phyloP scores from a whole-genome alignment of 2,888 invertebrate species.

The Caenorhabditis uteleia region DNA sequence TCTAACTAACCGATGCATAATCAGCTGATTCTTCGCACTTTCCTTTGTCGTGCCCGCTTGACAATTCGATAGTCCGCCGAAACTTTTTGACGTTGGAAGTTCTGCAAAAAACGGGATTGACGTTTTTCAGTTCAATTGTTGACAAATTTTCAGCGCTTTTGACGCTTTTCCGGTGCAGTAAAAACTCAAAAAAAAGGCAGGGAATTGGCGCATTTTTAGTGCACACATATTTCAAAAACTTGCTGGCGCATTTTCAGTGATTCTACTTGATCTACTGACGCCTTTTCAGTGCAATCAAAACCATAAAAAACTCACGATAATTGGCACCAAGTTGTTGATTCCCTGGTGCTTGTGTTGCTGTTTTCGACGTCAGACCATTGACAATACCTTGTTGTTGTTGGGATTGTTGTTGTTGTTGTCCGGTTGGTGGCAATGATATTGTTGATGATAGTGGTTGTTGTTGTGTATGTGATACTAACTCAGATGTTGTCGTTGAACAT shows the following conservation, averaged over 20 bases:
- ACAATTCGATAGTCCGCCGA: constrained; percentile 22
- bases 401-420: constrained; percentile 5
- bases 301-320: constrained; percentile 1
- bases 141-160: neutral
- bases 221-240: neutral
- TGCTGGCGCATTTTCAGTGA: too few relatives aligned
- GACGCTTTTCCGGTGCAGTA: neutral
- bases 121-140: neutral
- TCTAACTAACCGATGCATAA: constrained; percentile 51
- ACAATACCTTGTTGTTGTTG: constrained; percentile 4
- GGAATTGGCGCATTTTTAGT: too few relatives aligned
- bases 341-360: neutral
- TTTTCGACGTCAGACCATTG: too few relatives aligned
- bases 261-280: too few relatives aligned
- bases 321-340: neutral
- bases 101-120: neutral
- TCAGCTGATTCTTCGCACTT: constrained; percentile 49
- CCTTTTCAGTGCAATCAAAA: too few relatives aligned
- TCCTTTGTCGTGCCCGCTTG: constrained; percentile 22
- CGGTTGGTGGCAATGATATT: constrained; percentile 4
- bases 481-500: constrained; percentile 44
- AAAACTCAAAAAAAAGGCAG: neutral
- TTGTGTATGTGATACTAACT: constrained; percentile 16
- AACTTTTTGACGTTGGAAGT: constrained; percentile 33
- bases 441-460: constrained; percentile 2